Conservation (phyloP, 2,888 invertebrate species). For the Acronicta alni region DNA sequence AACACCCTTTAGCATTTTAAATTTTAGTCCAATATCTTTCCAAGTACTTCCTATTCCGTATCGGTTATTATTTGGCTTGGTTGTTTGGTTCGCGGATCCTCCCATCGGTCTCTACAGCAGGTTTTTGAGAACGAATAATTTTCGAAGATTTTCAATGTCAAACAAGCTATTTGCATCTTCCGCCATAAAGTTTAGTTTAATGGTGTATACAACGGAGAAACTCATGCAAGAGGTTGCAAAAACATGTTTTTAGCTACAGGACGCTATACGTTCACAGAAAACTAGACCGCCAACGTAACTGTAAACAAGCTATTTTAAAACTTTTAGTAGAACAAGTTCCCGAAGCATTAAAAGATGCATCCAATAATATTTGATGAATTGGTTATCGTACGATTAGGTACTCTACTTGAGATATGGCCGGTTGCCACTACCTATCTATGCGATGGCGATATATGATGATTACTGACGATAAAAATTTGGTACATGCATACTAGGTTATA, state of each 20-base stretch:
- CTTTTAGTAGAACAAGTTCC: background rate
- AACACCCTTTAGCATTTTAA: no score
- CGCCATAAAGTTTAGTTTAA: conserved; percentile 9
- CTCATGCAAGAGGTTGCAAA: conserved; percentile 17
- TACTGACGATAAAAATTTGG: background rate
- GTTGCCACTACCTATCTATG: background rate
- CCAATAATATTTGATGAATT: background rate
- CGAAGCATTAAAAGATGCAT: background rate
- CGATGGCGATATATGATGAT: background rate
- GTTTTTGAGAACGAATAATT: no score
- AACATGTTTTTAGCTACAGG: conserved; percentile 35
- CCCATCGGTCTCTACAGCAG: no score
- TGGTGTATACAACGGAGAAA: conserved; percentile 13
- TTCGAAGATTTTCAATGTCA: conserved; percentile 9
- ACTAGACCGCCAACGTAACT: conserved; percentile 15
- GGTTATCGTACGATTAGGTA: background rate
- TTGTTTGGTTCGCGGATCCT: no score
- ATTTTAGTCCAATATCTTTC: no score
- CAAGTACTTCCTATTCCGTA: no score
- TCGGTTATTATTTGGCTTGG: no score
- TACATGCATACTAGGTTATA: no score
- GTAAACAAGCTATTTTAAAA: conserved; percentile 36
- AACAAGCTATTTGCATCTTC: conserved; percentile 14
- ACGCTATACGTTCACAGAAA: conserved; percentile 25
- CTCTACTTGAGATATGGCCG: no score